Evolutionary conservation across 2,888 invertebrate species (phyloP), one percentile per base, ranked within the genome.

Genomic region (Drosophila subquinaria): DNA sequence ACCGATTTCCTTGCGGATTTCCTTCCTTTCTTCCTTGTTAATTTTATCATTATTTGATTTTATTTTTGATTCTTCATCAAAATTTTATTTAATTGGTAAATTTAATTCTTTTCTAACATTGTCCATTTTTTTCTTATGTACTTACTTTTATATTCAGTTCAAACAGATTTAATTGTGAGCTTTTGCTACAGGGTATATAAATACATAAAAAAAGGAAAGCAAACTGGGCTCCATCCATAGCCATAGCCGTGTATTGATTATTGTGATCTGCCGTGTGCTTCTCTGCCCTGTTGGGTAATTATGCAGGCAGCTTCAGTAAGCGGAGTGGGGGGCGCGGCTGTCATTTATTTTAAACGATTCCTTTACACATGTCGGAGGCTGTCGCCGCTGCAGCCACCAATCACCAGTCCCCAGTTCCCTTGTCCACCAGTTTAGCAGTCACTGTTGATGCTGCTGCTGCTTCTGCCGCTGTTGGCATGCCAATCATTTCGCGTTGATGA

Each of bases 261-360:
- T 89, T 87, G 90, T 88, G 90, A 87, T 87, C 90, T 86, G 87
- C 88, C 84, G 87, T 84, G 81, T 81, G 83, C 75, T 69, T 65
- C 43, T 68, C 36, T 68, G 40, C 71, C 69, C 77, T 81, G 69
- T 47, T 82, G 69, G 88, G 79, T 87, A 87, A 87, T 89, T 87
- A 87, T 89, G 79, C 82, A 81, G 79, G 59, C 77, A 47, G 36
- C 23, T 23, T 23, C 23, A 53, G 52, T 40, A n/a, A 27, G 36
- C 10, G 27, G 56, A 42, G 60, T 64, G 76, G 76, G 79, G 73
- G 79, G 75, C 68, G 77, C 73, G 70, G 71, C 81, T 89, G 81
- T 88, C 87, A 88, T 88, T 87, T 88, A 90, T 89, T 90, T 90
- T 86, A 90, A 90, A 88, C 83, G 88, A 89, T 88, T 88, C 84